Evolutionary conservation across 2,888 invertebrate species (phyloP).

Genomic region (Pyrocoelia pectoralis): DNA sequence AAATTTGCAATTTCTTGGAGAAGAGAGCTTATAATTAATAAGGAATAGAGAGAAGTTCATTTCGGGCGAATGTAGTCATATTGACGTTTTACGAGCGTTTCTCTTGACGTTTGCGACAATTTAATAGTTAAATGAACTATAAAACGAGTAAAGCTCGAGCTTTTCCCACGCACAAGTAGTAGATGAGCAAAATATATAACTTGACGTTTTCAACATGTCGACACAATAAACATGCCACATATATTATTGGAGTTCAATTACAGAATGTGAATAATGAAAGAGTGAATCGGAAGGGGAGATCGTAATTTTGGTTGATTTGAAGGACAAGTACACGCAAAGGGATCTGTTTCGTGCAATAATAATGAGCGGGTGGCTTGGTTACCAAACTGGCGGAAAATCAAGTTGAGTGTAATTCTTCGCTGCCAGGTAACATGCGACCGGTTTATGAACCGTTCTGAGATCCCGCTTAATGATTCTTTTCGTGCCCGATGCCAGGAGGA

Average conservation of each 20-base stretch:
- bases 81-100: too few relatives aligned
- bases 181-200: background rate
- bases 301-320: slow-evolving; percentile 34
- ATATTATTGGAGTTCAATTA: slow-evolving; percentile 34
- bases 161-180: too few relatives aligned
- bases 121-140: too few relatives aligned
- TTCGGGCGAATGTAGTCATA: too few relatives aligned
- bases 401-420: slow-evolving; percentile 36
- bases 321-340: slow-evolving; percentile 36
- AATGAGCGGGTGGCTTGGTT: slow-evolving; percentile 36
- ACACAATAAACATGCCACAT: slow-evolving; percentile 14
- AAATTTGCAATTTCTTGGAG: too few relatives aligned
- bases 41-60: too few relatives aligned
- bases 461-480: slow-evolving; percentile 35
- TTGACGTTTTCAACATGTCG: background rate
- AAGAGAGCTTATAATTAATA: too few relatives aligned
- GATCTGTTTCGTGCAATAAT: slow-evolving; percentile 39
- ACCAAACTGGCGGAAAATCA: slow-evolving; percentile 39
- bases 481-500: slow-evolving; percentile 32
- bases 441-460: slow-evolving; percentile 33
- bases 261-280: slow-evolving; percentile 32
- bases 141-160: too few relatives aligned
- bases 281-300: slow-evolving; percentile 31
- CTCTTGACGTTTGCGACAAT: too few relatives aligned
- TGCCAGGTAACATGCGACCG: slow-evolving; percentile 37